Evolutionary conservation across 2,888 invertebrate genomes (phyloP), one percentile per base, ranked within the genome.

Genomic region (Drosophila kanekoi): DNA sequence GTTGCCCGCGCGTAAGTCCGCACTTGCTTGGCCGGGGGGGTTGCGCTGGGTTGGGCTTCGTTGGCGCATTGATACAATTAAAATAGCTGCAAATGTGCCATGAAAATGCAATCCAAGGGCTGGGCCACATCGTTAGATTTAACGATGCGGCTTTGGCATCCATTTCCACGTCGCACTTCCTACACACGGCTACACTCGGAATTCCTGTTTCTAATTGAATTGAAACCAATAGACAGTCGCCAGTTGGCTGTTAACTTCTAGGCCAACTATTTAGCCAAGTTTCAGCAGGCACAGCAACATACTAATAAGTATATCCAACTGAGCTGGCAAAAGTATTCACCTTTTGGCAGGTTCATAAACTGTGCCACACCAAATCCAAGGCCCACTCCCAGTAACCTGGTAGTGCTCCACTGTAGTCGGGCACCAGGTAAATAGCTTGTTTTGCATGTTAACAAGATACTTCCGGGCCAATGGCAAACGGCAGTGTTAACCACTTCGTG

Each of bases 391-490:
- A 38, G 6, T 13, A 10, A 13, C 6, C 10, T 11, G 2, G 28
- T 32, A 8, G 28, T 32, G 0, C 4, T 10, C 2, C 9, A 28
- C n/a, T 38, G 16, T n/a, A 33, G 18, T 5, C 37, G 10, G 14
- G 16, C 6, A 45, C 67, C 73, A 68, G 63, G 77, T 75, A 73
- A 89, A 87, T 89, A 70, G 77, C 89, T 89, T 87, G 87, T 89
- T 89, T 87, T 89, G 89, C 89, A 89, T 89, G 89, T 89, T 89
- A 89, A 89, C 88, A 89, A 89, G 89, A 89, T 85, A 89, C 89
- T 89, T 89, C 87, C 89, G 88, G 79, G 70, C 69, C 72, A 79
- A 76, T 78, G 77, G 60, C 81, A 75, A 73, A 74, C 65, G 77
- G 57, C 75, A 57, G 70, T 66, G 68, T 60, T 70, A 80, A 16